Base-by-base conservation (phyloP, 1,140 invertebrate genomes). In the Sogatella furcifera region DNA sequence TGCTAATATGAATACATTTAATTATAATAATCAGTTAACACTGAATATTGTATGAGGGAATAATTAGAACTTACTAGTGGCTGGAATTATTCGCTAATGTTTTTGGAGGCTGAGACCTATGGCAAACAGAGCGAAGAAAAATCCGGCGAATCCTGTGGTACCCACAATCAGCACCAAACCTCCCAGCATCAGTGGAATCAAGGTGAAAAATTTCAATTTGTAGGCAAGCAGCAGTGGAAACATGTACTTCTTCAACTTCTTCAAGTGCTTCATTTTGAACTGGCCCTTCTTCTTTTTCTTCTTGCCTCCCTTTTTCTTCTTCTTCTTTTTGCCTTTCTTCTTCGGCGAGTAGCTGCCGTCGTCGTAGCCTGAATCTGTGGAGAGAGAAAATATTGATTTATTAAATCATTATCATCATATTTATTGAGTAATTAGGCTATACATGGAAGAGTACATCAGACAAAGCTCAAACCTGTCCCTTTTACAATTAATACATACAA, bases 91-190 rank as follows among this genome's bases (percentile, higher is more conserved):
- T 38, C 1, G 15, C 46, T 62, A 72, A 15, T 71, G 66, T 15
- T 66, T 60, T 53, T 76, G 77, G 42, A 79, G 69, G 19, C 77
- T 79, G 59, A 84, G 74, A 1, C 80, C 80, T 2, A 81, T 77
- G 0, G 81, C 85, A 67, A 91, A 91, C 1, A 91, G 72, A 1
- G 89, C 86, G 70, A 90, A 91, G 76, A 91, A 91, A 73, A 91
- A 90, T 61, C 88, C 88, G 14, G 85, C 88, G 38, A 90, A 72
- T 8, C 85, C 83, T 5, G 88, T 88, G 1, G 86, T 84, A 52
- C 84, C 85, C 1, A 85, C 81, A 19, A 91, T 71, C 9, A 91
- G 74, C 1, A 88, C 75, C 22, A 90, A 69, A 11, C 84, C 86
- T 19, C 85, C 84, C 64, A 90, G 77, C 65, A 91, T 70, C 0